Percentiles rank a stretch among this genome's conserved stretches.
phyloP scores from a whole-genome alignment of 1,140 invertebrate genomes.

The Diprion similis region DNA sequence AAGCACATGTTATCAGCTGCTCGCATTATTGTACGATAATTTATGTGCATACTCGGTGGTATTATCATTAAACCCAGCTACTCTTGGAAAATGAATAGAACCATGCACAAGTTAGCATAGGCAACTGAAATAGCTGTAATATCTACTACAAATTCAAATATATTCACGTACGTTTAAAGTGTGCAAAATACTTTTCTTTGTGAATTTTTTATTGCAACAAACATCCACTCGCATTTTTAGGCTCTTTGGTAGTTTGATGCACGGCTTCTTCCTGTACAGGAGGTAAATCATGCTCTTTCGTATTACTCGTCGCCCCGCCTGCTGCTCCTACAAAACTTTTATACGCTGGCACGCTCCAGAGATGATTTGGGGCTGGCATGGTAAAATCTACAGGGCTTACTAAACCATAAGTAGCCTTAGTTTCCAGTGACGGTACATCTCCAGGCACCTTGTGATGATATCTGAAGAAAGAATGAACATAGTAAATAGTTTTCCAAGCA shows the following conservation, averaged over 20 bases:
- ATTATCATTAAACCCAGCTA: no score
- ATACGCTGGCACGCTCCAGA: conserved; percentile 64
- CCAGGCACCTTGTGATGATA: conserved; percentile 74
- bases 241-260: conserved; percentile 69
- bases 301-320: conserved; percentile 33
- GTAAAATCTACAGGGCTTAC: conserved; percentile 71
- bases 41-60: no score
- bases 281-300: conserved; percentile 64
- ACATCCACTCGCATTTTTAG: conserved; percentile 72
- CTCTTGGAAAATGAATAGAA: no score
- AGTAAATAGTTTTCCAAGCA: not conserved
- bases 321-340: conserved; percentile 32
- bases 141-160: no score
- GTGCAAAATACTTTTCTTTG: no score
- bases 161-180: no score
- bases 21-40: no score
- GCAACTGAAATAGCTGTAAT: no score
- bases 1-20: no score
- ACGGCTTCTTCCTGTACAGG: conserved; percentile 72
- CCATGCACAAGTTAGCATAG: no score
- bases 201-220: conserved; percentile 56
- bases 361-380: conserved; percentile 61
- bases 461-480: conserved; percentile 49
- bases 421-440: conserved; percentile 68
- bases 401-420: conserved; percentile 74